Base-by-base conservation (phyloP, 92 coral and sea anemone genomes). In the Pocillopora grandis region DNA sequence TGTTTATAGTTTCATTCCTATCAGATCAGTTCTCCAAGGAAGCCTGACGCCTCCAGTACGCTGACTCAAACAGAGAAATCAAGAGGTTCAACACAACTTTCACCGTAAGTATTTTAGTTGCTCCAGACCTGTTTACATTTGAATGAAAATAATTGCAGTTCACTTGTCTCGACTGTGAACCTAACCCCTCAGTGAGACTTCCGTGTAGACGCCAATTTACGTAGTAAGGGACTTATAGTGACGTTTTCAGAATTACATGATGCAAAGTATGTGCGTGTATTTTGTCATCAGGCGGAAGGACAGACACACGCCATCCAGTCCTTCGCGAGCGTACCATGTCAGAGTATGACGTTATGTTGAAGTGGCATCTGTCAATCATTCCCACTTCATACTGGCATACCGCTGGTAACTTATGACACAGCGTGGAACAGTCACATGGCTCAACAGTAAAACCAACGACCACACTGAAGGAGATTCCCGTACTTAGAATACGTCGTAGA, bases 11-110 rank as follows among this genome's bases (percentile, higher is more conserved):
- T 77, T 42, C 76, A 61, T 82, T 57, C 61, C 13, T 82, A 66
- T 57, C 81, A 82, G 10, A 62, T 49, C 20, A 68, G 82, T 60
- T 87, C 87, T 21, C 90, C 90, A 27, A 87, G 90, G 27, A 87
- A 82, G 64, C 79, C 76, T 72, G 77, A 81, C 9, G 79, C 52
- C 48, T 64, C 62, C 17, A 23, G 67, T 13, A 19, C 76, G 14
- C 55, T 23, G 62, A 21, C 74, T 35, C 63, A 62, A 13, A 62
- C 7, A 14, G 78, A 81, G n/a, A 81, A 81, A 72, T 8, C 78
- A 19, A 48, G 16, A n/a, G 31, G 31, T 31, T 18, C 79, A 5
- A 17, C 79, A 23, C 86, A 48, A 55, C 80, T 49, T 17, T 64
- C 86, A 73, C 79, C 80, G 86, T 83, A 62, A 83, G 86, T 62